Conservation (phyloP, 2,888 invertebrate species). For the Plebejus argus region DNA sequence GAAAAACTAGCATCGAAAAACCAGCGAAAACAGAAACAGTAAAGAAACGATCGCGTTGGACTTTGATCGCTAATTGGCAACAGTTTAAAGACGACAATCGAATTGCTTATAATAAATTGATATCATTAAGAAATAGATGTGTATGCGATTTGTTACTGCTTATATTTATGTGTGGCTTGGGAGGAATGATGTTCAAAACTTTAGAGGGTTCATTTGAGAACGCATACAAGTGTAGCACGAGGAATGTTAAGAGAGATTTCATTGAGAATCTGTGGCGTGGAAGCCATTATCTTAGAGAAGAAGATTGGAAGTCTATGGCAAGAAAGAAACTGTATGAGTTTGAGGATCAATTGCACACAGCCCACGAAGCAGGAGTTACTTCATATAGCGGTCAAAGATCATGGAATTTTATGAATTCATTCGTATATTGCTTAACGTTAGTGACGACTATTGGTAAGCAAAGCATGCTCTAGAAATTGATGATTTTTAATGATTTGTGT, state of each 20-base stretch:
- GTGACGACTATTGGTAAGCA: conserved; percentile 93
- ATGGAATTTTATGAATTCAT: conserved; percentile 94
- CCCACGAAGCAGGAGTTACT: conserved; percentile 91
- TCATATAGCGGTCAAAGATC: conserved; percentile 91
- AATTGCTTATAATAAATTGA: conserved; percentile 78
- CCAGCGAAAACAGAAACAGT: conserved; percentile 43
- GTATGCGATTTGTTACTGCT: conserved; percentile 85
- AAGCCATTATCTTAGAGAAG: conserved; percentile 91
- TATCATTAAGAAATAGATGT: conserved; percentile 83
- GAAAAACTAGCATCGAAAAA: conserved; percentile 46
- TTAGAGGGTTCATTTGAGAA: conserved; percentile 93
- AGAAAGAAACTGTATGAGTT: conserved; percentile 89
- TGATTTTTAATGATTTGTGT: not conserved
- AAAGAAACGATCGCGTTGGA: conserved; percentile 60
- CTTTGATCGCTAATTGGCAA: conserved; percentile 77
- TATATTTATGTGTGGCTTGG: conserved; percentile 87
- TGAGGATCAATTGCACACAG: conserved; percentile 91
- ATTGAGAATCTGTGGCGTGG: conserved; percentile 90
- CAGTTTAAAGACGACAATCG: conserved; percentile 81
- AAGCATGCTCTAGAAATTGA: conserved; percentile 36
- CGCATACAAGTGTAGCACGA: conserved; percentile 93
- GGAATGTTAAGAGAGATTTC: conserved; percentile 92
- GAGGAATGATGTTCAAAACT: conserved; percentile 89
- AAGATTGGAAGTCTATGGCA: conserved; percentile 94
- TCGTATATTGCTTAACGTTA: conserved; percentile 92